Percentiles rank a stretch among this genome's conserved stretches.
Evolutionary conservation across 35 echinoderm and acorn worm genomes (phyloP).

Genomic region (Lytechinus pictus): DNA sequence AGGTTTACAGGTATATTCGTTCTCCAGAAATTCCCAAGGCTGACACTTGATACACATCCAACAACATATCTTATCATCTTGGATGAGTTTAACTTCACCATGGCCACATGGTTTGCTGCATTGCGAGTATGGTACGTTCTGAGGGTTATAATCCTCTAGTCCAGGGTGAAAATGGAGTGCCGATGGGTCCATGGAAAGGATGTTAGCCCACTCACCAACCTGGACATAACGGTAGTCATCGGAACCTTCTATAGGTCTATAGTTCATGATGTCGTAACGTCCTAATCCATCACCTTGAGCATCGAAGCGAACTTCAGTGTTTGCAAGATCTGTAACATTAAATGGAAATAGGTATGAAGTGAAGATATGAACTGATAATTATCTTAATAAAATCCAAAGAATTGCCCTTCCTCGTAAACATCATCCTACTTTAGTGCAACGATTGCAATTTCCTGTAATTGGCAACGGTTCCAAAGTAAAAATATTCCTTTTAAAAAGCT

Average conservation of each 20-base stretch:
- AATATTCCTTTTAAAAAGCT: no score
- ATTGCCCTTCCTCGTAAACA: background rate
- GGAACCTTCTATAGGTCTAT: slow-evolving; percentile 45
- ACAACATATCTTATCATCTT: slow-evolving; percentile 84
- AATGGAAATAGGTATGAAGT: background rate
- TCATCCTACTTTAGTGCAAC: no score
- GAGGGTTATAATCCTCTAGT: slow-evolving; percentile 6
- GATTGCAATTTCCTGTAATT: no score
- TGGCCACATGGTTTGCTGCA: slow-evolving; percentile 88
- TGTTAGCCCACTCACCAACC: slow-evolving; percentile 81
- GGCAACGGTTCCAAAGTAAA: no score
- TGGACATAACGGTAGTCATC: slow-evolving; percentile 69
- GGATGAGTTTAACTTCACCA: slow-evolving; percentile 85
- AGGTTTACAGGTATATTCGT: slow-evolving; percentile 84
- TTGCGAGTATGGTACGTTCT: slow-evolving; percentile 69
- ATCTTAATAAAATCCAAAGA: background rate
- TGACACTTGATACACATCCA: slow-evolving; percentile 85
- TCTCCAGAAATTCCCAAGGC: slow-evolving; percentile 74
- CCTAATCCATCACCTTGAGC: slow-evolving; percentile 86
- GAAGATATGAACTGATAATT: background rate
- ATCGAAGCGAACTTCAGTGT: slow-evolving; percentile 83
- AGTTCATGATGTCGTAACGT: slow-evolving; percentile 98
- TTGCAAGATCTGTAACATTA: slow-evolving; percentile 71
- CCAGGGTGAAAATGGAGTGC: slow-evolving; percentile 69
- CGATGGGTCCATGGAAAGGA: slow-evolving; percentile 53